phyloP scores from a whole-genome alignment of 2,888 invertebrate genomes.

The Drosophila neotestacea region DNA sequence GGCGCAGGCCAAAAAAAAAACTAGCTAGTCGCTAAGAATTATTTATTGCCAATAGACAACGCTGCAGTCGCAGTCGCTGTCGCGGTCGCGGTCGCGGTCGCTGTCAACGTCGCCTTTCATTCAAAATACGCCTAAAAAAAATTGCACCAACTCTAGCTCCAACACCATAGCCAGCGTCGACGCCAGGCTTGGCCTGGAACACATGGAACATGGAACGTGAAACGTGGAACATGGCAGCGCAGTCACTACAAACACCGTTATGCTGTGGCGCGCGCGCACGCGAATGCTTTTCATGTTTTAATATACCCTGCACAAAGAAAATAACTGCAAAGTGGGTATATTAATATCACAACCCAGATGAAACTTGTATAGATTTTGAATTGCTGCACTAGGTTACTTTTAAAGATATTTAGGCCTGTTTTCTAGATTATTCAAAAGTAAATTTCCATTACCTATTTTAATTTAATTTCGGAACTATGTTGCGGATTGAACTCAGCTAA shows the following conservation, averaged over 20 bases:
- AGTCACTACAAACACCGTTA: slow-evolving; percentile 75
- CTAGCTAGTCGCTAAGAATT: slow-evolving; percentile 67
- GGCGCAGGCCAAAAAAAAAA: slow-evolving; percentile 26
- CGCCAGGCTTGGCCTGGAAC: slow-evolving; percentile 66
- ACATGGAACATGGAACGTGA: slow-evolving; percentile 38
- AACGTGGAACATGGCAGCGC: slow-evolving; percentile 49
- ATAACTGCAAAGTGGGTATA: background rate
- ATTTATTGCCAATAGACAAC: slow-evolving; percentile 71
- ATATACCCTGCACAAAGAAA: slow-evolving; percentile 22
- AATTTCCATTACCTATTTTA: too few relatives aligned
- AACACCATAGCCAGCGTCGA: background rate
- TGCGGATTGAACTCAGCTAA: too few relatives aligned
- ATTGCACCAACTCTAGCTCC: background rate
- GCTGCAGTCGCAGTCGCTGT: slow-evolving; percentile 10
- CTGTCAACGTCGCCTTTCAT: slow-evolving; percentile 44
- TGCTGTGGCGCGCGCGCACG: slow-evolving; percentile 66
- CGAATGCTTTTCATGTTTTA: slow-evolving; percentile 66
- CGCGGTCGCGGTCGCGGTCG: slow-evolving; percentile 21
- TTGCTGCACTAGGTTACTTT: too few relatives aligned
- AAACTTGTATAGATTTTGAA: background rate
- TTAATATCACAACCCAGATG: background rate
- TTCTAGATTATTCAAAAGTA: too few relatives aligned
- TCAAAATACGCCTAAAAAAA: slow-evolving; percentile 42
- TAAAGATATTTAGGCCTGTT: too few relatives aligned
- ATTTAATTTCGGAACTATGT: too few relatives aligned